Evolutionary conservation across 1,140 invertebrate species (phyloP).

Genomic region (Leptoteleia sp.): DNA sequence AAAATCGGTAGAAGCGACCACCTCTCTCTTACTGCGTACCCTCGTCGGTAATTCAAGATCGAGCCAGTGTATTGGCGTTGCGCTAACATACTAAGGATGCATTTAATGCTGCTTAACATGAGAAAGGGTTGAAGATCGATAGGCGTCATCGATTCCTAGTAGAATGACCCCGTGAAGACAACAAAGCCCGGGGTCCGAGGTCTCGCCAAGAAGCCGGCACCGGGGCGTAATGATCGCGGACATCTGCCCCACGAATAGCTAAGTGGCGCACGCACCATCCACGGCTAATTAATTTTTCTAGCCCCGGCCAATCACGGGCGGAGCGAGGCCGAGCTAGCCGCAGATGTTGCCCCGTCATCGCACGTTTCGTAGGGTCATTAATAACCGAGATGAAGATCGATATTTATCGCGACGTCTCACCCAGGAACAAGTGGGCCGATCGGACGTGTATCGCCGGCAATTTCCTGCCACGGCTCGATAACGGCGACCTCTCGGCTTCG

Average conservation of each 20-base stretch:
- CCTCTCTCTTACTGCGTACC: too few relatives aligned
- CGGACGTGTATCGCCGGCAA: too few relatives aligned
- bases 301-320: slow-evolving; percentile 5
- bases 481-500: too few relatives aligned
- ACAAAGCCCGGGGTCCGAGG: slow-evolving; percentile 55
- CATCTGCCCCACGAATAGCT: slow-evolving; percentile 66
- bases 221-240: slow-evolving; percentile 68
- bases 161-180: slow-evolving; percentile 66
- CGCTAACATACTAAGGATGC: slow-evolving; percentile 56
- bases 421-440: too few relatives aligned
- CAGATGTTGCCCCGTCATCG: slow-evolving; percentile 51
- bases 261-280: slow-evolving; percentile 25
- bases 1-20: too few relatives aligned
- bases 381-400: slow-evolving; percentile 10
- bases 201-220: slow-evolving; percentile 55
- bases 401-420: slow-evolving; percentile 9
- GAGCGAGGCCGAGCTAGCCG: slow-evolving; percentile 33
- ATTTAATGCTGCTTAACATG: slow-evolving; percentile 71
- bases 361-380: slow-evolving; percentile 26
- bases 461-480: too few relatives aligned
- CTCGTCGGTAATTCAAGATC: slow-evolving; percentile 40
- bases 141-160: slow-evolving; percentile 71
- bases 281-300: slow-evolving; percentile 73
- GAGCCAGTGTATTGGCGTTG: slow-evolving; percentile 13
- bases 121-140: slow-evolving; percentile 68